Evolutionary conservation across 2,797 vertebrate species (phyloP).

Genomic region (Streptopelia turtur): DNA sequence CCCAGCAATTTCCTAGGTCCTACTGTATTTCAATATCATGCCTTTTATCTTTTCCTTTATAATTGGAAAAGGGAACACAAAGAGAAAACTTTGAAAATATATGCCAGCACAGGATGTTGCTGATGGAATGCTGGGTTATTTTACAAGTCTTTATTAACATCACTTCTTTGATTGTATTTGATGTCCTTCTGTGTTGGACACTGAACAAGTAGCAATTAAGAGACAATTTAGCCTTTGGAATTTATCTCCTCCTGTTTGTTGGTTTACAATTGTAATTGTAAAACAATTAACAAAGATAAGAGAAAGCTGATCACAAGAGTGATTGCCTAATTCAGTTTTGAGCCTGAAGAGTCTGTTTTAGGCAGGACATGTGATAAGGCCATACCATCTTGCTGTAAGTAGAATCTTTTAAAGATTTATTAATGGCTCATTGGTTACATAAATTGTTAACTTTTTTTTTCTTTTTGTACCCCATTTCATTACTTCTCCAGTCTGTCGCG

Average conservation of each 20-base stretch:
- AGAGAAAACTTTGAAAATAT: slow-evolving; percentile 14
- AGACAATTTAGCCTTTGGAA: neutral
- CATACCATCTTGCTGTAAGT: neutral
- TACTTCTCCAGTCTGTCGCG: neutral
- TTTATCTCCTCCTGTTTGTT: neutral
- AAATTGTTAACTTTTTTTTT: neutral
- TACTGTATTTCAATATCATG: neutral
- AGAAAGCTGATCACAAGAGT: neutral
- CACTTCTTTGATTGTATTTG: neutral
- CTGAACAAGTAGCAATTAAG: neutral
- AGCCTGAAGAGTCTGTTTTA: neutral
- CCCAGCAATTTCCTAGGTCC: neutral
- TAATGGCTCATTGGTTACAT: neutral
- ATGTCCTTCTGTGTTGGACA: neutral
- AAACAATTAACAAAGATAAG: neutral
- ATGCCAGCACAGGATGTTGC: neutral
- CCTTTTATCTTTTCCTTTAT: slow-evolving; percentile 15
- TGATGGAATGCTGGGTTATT: neutral
- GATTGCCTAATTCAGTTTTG: neutral
- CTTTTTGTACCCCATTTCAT: neutral
- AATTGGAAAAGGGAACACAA: neutral
- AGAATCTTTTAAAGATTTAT: neutral
- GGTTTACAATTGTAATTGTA: neutral
- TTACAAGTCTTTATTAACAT: neutral
- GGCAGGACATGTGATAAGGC: neutral